phyloP scores from a whole-genome alignment of 2,113 vertebrate genomes.

The Haemorhous mexicanus region DNA sequence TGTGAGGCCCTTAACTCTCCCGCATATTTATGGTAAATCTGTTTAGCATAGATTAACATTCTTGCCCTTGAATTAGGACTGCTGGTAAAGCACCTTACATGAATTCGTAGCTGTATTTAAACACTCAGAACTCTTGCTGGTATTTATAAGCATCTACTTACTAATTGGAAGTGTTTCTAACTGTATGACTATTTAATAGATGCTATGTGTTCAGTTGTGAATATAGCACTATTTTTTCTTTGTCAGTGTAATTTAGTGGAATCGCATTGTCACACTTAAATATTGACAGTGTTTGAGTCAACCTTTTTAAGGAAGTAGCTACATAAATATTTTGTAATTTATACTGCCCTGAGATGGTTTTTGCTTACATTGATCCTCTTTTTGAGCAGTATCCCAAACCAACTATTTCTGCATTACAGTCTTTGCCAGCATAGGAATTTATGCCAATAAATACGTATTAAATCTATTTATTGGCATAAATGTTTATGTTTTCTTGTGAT shows the following conservation, averaged over 20 bases:
- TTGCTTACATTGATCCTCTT: neutral
- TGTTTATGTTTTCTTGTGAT: neutral
- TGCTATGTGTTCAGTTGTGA: neutral
- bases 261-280: neutral
- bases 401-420: neutral
- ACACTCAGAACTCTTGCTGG: neutral
- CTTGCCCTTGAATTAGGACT: constrained; percentile 23
- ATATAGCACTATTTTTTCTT: neutral
- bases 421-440: neutral
- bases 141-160: neutral
- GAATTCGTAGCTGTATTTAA: neutral
- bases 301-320: neutral
- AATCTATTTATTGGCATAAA: neutral
- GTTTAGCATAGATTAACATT: constrained; percentile 23
- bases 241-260: neutral
- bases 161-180: neutral
- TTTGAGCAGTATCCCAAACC: neutral
- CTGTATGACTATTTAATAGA: neutral
- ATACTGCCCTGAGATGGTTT: neutral
- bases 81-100: neutral
- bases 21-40: constrained; percentile 16
- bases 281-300: neutral
- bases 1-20: neutral
- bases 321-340: neutral
- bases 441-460: neutral